A percentile compares a stretch with the other conserved stretches of the same genome.
Conservation (phyloP, 1,140 invertebrate species). For the Drosophila erecta region DNA sequence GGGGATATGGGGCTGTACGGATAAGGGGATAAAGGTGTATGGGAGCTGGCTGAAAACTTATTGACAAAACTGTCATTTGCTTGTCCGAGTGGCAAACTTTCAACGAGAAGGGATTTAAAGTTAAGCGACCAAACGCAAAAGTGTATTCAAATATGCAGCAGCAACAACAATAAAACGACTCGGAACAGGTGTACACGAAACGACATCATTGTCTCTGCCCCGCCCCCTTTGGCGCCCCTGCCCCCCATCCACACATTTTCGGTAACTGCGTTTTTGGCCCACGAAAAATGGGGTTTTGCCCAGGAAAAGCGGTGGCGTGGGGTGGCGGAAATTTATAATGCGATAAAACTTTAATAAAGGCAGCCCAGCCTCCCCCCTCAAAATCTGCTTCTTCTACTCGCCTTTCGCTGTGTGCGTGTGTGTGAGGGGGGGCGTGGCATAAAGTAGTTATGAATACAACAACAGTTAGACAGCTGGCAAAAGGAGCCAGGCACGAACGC, state of each 20-base stretch:
- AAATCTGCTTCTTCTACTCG: background rate
- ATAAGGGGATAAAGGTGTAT: background rate
- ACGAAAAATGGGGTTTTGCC: conserved; percentile 71
- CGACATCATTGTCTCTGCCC: conserved; percentile 71
- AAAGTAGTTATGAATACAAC: conserved; percentile 82
- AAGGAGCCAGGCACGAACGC: conserved; percentile 64
- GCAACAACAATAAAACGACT: conserved; percentile 74
- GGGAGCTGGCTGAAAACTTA: conserved; percentile 56
- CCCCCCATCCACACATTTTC: background rate
- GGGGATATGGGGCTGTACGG: background rate
- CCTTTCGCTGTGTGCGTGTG: background rate
- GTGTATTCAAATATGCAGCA: conserved; percentile 79
- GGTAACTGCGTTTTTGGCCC: conserved; percentile 68
- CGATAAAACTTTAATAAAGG: conserved; percentile 84
- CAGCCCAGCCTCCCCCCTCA: conserved; percentile 36
- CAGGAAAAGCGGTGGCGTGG: conserved; percentile 17
- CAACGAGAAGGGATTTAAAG: conserved; percentile 70
- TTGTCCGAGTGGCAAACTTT: conserved; percentile 59
- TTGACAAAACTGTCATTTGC: conserved; percentile 83
- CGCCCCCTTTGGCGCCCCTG: background rate
- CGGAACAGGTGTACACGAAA: conserved; percentile 79
- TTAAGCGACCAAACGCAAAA: conserved; percentile 80
- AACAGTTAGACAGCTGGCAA: conserved; percentile 65
- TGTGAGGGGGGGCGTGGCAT: conserved; percentile 53
- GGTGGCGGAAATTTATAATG: conserved; percentile 73